A percentile compares a stretch with the other conserved stretches of the same genome.
phyloP scores from a whole-genome alignment of 2,888 invertebrate genomes.

The Tetragonisca angustula region DNA sequence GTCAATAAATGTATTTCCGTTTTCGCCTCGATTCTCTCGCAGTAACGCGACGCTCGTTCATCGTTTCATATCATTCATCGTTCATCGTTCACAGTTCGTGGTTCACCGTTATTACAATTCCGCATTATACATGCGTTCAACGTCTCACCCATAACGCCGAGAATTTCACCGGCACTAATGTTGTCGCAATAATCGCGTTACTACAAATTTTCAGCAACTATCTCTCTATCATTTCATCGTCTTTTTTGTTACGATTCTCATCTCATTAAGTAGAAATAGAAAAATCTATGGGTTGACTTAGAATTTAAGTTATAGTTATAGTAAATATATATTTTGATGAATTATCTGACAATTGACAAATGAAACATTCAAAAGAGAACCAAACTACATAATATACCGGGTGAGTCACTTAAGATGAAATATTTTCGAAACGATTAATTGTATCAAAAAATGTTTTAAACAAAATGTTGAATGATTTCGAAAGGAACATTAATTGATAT shows the following conservation, averaged over 20 bases:
- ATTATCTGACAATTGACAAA: no score
- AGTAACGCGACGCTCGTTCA: constrained; percentile 30
- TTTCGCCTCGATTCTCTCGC: constrained; percentile 31
- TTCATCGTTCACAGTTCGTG: no score
- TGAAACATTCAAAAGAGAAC: no score
- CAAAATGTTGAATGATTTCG: no score
- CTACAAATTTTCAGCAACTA: not conserved
- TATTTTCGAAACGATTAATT: no score
- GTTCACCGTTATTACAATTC: no score
- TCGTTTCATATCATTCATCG: constrained; percentile 4
- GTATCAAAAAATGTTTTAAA: no score
- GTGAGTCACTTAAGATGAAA: no score
- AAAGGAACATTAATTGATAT: no score
- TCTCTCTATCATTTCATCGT: not conserved
- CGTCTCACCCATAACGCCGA: not conserved
- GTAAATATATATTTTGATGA: no score
- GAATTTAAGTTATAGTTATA: no score
- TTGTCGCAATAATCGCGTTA: not conserved
- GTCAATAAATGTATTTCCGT: constrained; percentile 58
- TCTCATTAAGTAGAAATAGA: not conserved
- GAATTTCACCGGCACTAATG: not conserved
- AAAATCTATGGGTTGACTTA: not conserved
- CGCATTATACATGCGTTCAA: constrained; percentile 17
- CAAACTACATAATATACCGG: no score
- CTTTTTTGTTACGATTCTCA: not conserved